Conservation (phyloP, 2,888 invertebrate species). For the Agrenia bidenticulata region DNA sequence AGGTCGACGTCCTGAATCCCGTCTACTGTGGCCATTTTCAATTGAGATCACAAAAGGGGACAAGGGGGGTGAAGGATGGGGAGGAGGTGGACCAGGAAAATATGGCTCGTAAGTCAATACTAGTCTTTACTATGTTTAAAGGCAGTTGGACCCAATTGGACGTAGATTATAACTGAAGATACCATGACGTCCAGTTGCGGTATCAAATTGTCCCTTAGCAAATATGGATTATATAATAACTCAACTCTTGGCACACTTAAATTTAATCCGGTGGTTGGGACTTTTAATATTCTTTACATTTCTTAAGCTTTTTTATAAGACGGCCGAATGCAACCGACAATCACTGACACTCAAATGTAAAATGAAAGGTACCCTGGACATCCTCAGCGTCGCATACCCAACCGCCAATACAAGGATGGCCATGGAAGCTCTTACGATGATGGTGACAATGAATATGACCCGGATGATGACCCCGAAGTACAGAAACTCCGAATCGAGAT, state of each 20-base stretch:
- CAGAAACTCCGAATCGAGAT: constrained; percentile 50
- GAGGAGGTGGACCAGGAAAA: constrained; percentile 23
- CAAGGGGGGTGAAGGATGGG: constrained; percentile 25
- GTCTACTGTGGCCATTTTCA: constrained; percentile 49
- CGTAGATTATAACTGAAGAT: no score
- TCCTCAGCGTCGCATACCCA: not conserved
- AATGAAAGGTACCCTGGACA: not conserved
- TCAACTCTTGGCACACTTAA: no score
- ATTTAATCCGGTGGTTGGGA: no score
- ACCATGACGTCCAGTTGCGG: no score
- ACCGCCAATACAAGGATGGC: not conserved
- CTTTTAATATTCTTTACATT: constrained; percentile 3
- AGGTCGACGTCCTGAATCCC: constrained; percentile 37
- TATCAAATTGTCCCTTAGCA: no score
- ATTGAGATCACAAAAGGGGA: constrained; percentile 43
- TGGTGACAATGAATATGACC: constrained; percentile 51
- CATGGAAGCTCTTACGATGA: not conserved
- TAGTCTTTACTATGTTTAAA: no score
- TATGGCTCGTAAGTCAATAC: constrained; percentile 45
- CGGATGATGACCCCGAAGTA: constrained; percentile 52
- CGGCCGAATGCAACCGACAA: not conserved
- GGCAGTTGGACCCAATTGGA: no score
- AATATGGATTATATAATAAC: no score
- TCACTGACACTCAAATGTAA: constrained; percentile 4
- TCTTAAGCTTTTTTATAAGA: not conserved